These are phyloP conservation scores for Aleadryas rufinucha DNA, from an alignment of 2,113 vertebrate genomes.

Conservation along the genomic window DNA sequence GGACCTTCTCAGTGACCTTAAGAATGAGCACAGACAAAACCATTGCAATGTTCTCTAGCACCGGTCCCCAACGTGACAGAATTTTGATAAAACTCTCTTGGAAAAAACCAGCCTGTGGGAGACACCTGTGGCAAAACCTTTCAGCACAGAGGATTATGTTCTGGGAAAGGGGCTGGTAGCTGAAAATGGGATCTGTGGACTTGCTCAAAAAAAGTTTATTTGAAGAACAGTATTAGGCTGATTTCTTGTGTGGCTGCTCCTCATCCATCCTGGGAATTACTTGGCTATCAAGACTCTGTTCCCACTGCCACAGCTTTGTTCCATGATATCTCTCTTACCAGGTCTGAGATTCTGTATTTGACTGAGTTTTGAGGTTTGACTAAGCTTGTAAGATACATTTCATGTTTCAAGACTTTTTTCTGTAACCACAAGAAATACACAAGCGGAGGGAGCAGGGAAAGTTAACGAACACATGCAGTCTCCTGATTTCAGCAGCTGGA, in stretches of 20 bases:
- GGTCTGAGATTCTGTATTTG: neutral
- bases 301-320: neutral
- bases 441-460: neutral
- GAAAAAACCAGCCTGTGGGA: neutral
- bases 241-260: neutral
- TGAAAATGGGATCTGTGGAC: neutral
- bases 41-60: neutral
- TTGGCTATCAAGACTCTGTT: neutral
- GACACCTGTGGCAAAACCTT: neutral
- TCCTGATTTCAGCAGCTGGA: constrained; percentile 4
- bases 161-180: neutral
- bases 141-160: neutral
- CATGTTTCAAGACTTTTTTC: neutral
- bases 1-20: neutral
- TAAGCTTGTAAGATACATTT: neutral
- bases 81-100: neutral
- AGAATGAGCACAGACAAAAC: neutral
- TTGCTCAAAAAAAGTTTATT: neutral
- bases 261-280: neutral
- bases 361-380: neutral
- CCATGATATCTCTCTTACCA: neutral
- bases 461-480: neutral
- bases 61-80: neutral
- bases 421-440: neutral
- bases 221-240: neutral